Base-by-base conservation (phyloP, 2,888 invertebrate species). In the Limnephilus rhombicus region DNA sequence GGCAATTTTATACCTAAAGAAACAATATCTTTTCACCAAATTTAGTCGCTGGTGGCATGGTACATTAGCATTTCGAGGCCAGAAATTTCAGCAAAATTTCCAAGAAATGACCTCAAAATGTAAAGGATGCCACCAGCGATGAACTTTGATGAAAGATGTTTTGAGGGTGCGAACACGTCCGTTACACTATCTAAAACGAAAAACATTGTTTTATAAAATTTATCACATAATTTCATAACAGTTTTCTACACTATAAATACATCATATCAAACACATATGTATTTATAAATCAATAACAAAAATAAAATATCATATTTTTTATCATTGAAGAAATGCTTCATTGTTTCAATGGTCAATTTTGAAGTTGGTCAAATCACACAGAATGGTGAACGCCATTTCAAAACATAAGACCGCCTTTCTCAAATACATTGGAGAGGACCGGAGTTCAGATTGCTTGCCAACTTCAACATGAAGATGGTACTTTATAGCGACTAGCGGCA, bases 101-200 rank as follows among this genome's bases (percentile, higher is more conserved):
- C n/a, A n/a, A n/a, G n/a, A n/a, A n/a, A n/a, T n/a, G n/a, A n/a
- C n/a, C n/a, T n/a, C n/a, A n/a, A n/a, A n/a, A n/a, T n/a, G n/a
- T n/a, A n/a, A n/a, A n/a, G n/a, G n/a, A n/a, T n/a, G n/a, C n/a
- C n/a, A n/a, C n/a, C n/a, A n/a, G n/a, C n/a, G n/a, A n/a, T n/a
- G n/a, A n/a, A n/a, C n/a, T n/a, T n/a, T n/a, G n/a, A n/a, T n/a
- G n/a, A n/a, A n/a, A n/a, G n/a, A n/a, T n/a, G n/a, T n/a, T n/a
- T n/a, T n/a, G n/a, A n/a, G n/a, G n/a, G n/a, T n/a, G n/a, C n/a
- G n/a, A n/a, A n/a, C n/a, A n/a, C n/a, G n/a, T n/a, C n/a, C n/a
- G n/a, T n/a, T n/a, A n/a, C n/a, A n/a, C n/a, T n/a, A n/a, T 68
- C 68, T 68, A 68, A 68, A 68, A 68, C 68, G n/a, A 68, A 68